These are phyloP conservation scores for Oryzias curvinotus DNA, from an alignment of 2,113 vertebrate genomes.

Conservation along the genomic window DNA sequence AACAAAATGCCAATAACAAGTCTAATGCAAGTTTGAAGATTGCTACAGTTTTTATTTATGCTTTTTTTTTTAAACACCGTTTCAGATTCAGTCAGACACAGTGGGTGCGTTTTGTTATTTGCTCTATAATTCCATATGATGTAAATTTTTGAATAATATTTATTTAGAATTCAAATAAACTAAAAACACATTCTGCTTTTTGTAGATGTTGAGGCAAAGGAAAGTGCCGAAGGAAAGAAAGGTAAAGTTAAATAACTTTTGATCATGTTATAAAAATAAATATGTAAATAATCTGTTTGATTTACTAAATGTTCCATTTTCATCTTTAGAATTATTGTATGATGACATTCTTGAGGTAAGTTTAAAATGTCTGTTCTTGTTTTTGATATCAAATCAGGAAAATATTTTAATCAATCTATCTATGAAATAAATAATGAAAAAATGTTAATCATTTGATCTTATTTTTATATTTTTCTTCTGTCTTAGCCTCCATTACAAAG, in stretches of 20 bases:
- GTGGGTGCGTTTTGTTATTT: too few species aligned
- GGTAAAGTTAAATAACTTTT: conserved; percentile 27
- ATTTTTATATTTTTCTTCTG: fast-evolving
- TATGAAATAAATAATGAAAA: too few species aligned
- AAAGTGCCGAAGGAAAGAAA: conserved; percentile 29
- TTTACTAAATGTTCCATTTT: neutral
- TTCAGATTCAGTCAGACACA: too few species aligned
- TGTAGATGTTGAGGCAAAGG: conserved; percentile 19
- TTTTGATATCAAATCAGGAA: too few species aligned
- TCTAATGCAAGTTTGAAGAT: too few species aligned
- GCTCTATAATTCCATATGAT: too few species aligned
- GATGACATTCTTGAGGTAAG: conserved; percentile 51
- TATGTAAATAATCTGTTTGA: neutral
- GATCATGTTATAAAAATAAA: neutral
- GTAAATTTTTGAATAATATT: too few species aligned
- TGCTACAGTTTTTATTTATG: too few species aligned
- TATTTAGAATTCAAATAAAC: too few species aligned
- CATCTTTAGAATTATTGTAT: fast-evolving
- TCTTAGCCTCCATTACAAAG: neutral
- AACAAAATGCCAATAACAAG: too few species aligned
- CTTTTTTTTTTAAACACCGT: too few species aligned
- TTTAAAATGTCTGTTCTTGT: neutral
- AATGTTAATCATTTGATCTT: neutral
- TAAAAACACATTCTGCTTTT: neutral
- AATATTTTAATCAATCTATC: too few species aligned